Base-by-base conservation (phyloP, 2,888 invertebrate genomes). In the Panorpa germanica region DNA sequence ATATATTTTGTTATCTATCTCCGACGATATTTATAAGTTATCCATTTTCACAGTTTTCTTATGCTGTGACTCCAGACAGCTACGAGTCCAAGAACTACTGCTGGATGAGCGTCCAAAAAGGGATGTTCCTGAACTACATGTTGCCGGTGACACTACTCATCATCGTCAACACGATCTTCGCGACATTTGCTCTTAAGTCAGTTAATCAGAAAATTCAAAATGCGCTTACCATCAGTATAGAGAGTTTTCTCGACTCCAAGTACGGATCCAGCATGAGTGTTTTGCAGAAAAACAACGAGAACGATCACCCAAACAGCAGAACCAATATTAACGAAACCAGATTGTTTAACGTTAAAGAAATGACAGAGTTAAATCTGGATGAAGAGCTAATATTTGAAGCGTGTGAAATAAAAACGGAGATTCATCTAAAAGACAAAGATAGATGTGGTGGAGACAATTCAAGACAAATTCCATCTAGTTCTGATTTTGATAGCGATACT, bases 111-210 rank as follows among this genome's bases (percentile, higher is more conserved):
- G 69, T 76, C 25, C 72, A 74, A 47, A 67, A 70, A 43, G 76
- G 76, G 4, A 76, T 77, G 73, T 64, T 76, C 9, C 57, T 75
- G 45, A 74, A 76, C 24, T 77, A 73, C 47, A 74, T 77, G 65
- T 60, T 72, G 11, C 77, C 77, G 8, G 67, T 72, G 2, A 72
- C 70, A 45, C 51, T 67, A 13, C 52, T 76, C 17, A 73, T 77
- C 28, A 50, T 74, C 26, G 61, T 69, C 35, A 71, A 70, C 38
- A 67, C 67, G 1, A 53, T 59, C 3, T 61, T 65, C 6, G 60
- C 68, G n/a, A 58, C 70, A 37, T 53, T 65, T 29, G 65, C 69
- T 34, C 34, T 56, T 47, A 41, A 41, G 48, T 30, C 54, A 52
- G 40, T 44, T 47, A 35, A 52, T 45, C 29, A 51, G 45, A 41